Percentiles rank a stretch among this genome's conserved stretches.
Conservation (phyloP, 1,140 invertebrate genomes). For the Magallana ariakensis region DNA sequence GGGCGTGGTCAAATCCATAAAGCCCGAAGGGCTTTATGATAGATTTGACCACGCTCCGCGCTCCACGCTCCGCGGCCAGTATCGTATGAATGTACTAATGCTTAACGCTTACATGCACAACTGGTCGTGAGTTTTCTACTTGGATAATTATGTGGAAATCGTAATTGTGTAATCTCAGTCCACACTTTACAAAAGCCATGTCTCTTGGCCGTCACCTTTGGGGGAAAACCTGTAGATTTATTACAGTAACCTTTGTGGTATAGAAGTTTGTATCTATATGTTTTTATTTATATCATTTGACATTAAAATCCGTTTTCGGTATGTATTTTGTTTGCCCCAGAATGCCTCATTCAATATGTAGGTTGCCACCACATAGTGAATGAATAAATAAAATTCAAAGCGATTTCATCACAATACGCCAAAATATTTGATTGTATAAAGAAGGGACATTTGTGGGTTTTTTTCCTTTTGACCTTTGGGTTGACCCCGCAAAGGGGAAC, state of each 20-base stretch:
- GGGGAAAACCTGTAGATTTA: neutral
- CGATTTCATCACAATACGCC: neutral
- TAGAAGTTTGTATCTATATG: constrained; percentile 1
- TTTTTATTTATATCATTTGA: neutral
- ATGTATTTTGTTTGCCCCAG: neutral
- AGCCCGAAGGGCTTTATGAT: too few relatives aligned
- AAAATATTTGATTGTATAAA: neutral
- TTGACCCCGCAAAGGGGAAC: too few relatives aligned
- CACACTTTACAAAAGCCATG: neutral
- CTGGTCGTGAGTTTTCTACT: neutral
- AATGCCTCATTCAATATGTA: neutral
- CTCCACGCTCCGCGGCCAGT: neutral
- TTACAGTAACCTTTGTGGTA: neutral
- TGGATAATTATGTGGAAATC: neutral
- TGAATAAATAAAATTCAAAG: neutral
- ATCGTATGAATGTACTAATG: neutral
- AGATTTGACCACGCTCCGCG: too few relatives aligned
- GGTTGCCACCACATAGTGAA: neutral
- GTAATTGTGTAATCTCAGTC: neutral
- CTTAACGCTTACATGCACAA: too few relatives aligned
- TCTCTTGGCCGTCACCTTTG: too few relatives aligned
- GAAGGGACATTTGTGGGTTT: neutral
- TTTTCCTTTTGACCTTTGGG: neutral
- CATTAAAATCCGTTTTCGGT: neutral
- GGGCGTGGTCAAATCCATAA: too few relatives aligned